phyloP scores from a whole-genome alignment of 2,888 invertebrate genomes.

The Eupithecia abbreviata region DNA sequence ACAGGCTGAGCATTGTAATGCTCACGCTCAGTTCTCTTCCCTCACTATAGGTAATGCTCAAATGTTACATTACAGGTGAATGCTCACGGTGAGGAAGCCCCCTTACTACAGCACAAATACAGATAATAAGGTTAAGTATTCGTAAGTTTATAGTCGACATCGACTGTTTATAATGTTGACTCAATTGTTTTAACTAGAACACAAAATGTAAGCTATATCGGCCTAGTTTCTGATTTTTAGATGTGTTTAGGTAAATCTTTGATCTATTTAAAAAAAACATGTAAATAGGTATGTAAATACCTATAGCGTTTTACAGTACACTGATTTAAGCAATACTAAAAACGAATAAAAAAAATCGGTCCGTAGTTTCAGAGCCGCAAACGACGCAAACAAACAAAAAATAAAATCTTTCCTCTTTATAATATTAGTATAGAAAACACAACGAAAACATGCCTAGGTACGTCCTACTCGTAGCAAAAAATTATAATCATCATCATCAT shows the following conservation, averaged over 20 bases:
- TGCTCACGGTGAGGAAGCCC: not conserved
- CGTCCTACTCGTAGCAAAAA: not conserved
- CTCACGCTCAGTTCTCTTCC: not conserved
- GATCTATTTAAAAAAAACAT: too few species aligned
- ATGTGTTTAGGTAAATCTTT: not conserved
- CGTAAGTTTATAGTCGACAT: not conserved
- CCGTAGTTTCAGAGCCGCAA: too few species aligned
- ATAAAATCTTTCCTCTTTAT: too few species aligned
- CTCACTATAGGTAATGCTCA: not conserved
- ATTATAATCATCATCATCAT: not conserved
- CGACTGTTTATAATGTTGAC: not conserved
- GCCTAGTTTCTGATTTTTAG: not conserved
- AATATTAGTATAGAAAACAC: not conserved
- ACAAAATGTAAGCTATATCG: not conserved
- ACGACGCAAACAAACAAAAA: too few species aligned
- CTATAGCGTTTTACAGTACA: not conserved
- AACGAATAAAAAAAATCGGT: too few species aligned
- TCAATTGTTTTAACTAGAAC: not conserved
- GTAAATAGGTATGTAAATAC: too few species aligned
- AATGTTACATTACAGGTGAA: not conserved
- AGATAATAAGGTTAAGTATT: slow-evolving; percentile 1
- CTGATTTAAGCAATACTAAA: too few species aligned
- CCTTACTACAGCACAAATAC: not conserved
- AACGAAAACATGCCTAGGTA: not conserved
- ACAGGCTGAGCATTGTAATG: not conserved